Conservation (phyloP, 2,888 invertebrate genomes). For the Oxyteleia sp. region DNA sequence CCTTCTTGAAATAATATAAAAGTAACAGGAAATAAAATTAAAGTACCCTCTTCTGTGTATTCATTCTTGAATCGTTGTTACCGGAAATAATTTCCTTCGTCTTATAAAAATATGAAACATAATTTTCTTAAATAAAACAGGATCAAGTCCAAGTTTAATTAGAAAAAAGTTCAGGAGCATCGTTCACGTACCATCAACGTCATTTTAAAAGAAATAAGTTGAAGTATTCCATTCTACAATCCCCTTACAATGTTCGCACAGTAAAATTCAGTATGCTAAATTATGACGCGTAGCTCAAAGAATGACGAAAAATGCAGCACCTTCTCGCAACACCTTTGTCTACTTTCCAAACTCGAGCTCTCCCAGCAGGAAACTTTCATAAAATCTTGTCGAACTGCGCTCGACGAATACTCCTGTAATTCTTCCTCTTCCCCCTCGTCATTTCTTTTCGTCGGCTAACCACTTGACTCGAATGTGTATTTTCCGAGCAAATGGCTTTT, state of each 20-base stretch:
- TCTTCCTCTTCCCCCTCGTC: conserved; percentile 21
- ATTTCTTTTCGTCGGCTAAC: conserved; percentile 23
- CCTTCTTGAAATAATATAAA: too few relatives aligned
- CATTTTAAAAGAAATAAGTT: conserved; percentile 27
- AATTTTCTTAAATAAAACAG: too few relatives aligned
- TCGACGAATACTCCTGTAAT: conserved; percentile 45
- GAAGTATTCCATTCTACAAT: conserved; percentile 36
- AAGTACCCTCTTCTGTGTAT: too few relatives aligned
- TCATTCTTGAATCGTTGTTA: too few relatives aligned
- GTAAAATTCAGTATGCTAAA: conserved; percentile 69
- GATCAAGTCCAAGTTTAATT: too few relatives aligned
- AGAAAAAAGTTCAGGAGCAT: conserved; percentile 25
- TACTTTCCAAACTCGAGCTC: conserved; percentile 52
- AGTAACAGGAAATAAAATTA: too few relatives aligned
- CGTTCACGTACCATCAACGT: conserved; percentile 24
- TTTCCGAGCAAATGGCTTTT: conserved; percentile 39
- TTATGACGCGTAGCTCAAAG: conserved; percentile 55
- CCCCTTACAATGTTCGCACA: conserved; percentile 45
- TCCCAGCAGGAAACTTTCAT: conserved; percentile 51
- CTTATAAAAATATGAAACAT: too few relatives aligned
- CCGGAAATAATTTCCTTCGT: too few relatives aligned
- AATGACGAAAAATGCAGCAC: conserved; percentile 53
- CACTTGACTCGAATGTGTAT: conserved; percentile 49
- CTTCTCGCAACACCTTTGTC: conserved; percentile 63
- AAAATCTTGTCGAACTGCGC: conserved; percentile 65